phyloP scores from a whole-genome alignment of 1,140 invertebrate genomes.

The Lordiphosa stackelbergi region DNA sequence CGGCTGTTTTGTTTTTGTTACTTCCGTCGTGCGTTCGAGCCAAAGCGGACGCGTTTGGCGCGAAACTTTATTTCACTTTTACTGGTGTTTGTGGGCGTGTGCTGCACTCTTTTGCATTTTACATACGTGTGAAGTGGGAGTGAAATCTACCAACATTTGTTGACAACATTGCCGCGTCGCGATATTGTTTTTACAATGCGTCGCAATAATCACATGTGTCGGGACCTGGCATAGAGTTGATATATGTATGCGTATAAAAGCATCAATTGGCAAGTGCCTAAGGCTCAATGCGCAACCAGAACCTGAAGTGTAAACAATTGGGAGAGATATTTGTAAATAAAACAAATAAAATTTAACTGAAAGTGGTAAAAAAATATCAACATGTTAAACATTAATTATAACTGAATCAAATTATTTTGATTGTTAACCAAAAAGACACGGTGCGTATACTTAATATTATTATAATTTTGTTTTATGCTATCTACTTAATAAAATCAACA shows the following conservation, averaged over 20 bases:
- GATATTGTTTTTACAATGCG: slow-evolving; percentile 65
- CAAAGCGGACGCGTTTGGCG: slow-evolving; percentile 34
- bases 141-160: background rate
- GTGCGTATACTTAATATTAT: slow-evolving; percentile 54
- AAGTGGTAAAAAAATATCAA: background rate
- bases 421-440: slow-evolving; percentile 22
- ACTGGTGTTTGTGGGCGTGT: slow-evolving; percentile 2
- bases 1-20: slow-evolving; percentile 34
- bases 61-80: slow-evolving; percentile 7
- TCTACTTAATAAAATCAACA: slow-evolving; percentile 11
- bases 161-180: slow-evolving; percentile 14
- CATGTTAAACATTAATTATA: background rate
- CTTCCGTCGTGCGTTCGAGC: slow-evolving; percentile 32
- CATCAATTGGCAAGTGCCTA: slow-evolving; percentile 57
- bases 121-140: background rate
- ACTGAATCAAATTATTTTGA: background rate
- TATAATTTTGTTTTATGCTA: background rate
- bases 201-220: slow-evolving; percentile 53
- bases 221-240: slow-evolving; percentile 9
- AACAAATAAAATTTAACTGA: slow-evolving; percentile 2
- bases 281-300: slow-evolving; percentile 59
- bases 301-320: slow-evolving; percentile 55
- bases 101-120: slow-evolving; percentile 13
- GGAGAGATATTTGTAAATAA: slow-evolving; percentile 8
- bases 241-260: slow-evolving; percentile 60